Base-by-base conservation (phyloP, 2,888 invertebrate species). In the Megalurothrips usitatus region DNA sequence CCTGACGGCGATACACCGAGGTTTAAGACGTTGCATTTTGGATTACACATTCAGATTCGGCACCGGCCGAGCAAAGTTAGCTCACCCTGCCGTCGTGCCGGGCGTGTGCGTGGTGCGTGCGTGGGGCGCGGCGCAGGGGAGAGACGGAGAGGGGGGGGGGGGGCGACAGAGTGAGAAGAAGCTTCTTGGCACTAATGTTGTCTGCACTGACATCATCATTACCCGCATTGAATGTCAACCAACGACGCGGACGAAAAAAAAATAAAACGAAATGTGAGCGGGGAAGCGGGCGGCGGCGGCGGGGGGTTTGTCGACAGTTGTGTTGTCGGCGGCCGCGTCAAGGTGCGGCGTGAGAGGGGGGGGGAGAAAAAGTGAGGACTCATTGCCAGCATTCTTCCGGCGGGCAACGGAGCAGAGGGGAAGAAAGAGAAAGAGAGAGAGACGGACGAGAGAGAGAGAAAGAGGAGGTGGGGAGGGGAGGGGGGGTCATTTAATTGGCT, bases 221-320 rank as follows among this genome's bases (percentile, higher is more conserved):
- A 75, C 68, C 58, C 58, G 58, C 58, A 58, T 58, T 75, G 68
- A 75, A 75, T 75, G 68, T 75, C 23, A 26, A 75, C 68, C 68
- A 26, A 75, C 23, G 26, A 12, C 68, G 23, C 68, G 58, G 19
- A n/a, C 58, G n/a, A 58, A 14, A 58, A 14, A 14, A 58, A 58
- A 58, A 17, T 14, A 58, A 1, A 2, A 2, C 3, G 58, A 19
- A 10, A 58, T 14, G 11, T n/a, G 19, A 58, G 58, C 58, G 6
- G 58, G n/a, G n/a, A n/a, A n/a, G n/a, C n/a, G n/a, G n/a, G n/a
- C n/a, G n/a, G n/a, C n/a, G n/a, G n/a, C n/a, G n/a, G n/a, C n/a
- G n/a, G n/a, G n/a, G n/a, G n/a, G n/a, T n/a, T n/a, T n/a, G n/a
- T n/a, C n/a, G n/a, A n/a, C 58, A 58, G 58, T 43, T 43, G 34